phyloP scores from a whole-genome alignment of 53 echinoderm and acorn worm species.

The Zoroaster sp. region DNA sequence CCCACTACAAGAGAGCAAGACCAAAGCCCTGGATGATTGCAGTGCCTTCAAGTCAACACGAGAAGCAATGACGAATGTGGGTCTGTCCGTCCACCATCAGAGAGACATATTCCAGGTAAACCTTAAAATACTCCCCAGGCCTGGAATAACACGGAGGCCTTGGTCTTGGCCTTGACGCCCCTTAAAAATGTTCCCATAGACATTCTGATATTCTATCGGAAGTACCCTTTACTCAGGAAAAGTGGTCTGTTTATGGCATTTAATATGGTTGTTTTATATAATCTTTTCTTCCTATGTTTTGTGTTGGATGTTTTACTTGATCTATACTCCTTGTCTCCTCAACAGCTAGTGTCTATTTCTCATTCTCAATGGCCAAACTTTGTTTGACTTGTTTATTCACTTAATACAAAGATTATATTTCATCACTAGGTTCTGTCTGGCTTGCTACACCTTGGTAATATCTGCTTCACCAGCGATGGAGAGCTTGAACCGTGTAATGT shows the following conservation, averaged over 20 bases:
- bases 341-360: background rate
- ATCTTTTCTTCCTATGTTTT: too few relatives aligned
- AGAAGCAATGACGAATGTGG: conserved; percentile 82
- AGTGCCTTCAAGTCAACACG: conserved; percentile 51
- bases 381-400: too few relatives aligned
- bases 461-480: conserved; percentile 73
- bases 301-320: too few relatives aligned
- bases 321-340: background rate
- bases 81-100: conserved; percentile 67
- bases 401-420: too few relatives aligned
- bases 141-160: background rate
- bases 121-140: background rate
- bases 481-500: conserved; percentile 84
- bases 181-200: too few relatives aligned
- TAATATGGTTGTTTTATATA: too few relatives aligned
- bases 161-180: too few relatives aligned
- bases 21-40: conserved; percentile 21
- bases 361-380: too few relatives aligned
- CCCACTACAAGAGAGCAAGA: background rate
- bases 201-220: too few relatives aligned
- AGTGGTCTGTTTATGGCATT: too few relatives aligned
- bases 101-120: conserved; percentile 83
- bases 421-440: conserved; percentile 70
- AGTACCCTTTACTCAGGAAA: too few relatives aligned
- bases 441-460: conserved; percentile 81